These are phyloP conservation scores for Parnassius orleans DNA, from an alignment of 2,888 invertebrate species.

Conservation along the genomic window DNA sequence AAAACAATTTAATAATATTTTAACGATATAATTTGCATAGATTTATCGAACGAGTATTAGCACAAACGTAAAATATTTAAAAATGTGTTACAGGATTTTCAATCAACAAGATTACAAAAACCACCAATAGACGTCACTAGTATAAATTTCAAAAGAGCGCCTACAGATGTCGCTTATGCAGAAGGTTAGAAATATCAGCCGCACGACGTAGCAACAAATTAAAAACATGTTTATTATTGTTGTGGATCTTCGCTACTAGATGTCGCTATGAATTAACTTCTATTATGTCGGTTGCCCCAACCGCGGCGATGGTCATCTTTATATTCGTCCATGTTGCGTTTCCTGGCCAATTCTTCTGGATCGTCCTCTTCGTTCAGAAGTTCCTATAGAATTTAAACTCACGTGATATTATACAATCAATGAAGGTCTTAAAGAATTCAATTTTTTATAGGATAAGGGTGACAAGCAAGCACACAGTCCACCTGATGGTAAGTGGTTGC, in stretches of 20 bases:
- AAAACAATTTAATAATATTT: constrained; percentile 1
- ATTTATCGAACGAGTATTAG: not conserved
- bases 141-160: not conserved
- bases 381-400: constrained; percentile 65
- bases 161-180: constrained; percentile 15
- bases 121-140: not conserved
- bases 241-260: constrained; percentile 6
- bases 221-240: not conserved
- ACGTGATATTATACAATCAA: no score
- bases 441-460: no score
- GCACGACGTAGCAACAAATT: no score
- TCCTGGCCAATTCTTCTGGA: constrained; percentile 82
- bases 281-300: constrained; percentile 91
- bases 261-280: constrained; percentile 77
- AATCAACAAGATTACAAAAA: not conserved
- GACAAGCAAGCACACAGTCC: no score
- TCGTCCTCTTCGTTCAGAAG: constrained; percentile 86
- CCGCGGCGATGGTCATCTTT: constrained; percentile 93
- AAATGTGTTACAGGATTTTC: no score
- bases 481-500: no score
- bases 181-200: not conserved
- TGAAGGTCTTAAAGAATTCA: no score
- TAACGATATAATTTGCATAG: constrained; percentile 5
- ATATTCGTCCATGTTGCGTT: constrained; percentile 90
- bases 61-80: no score